Base-by-base conservation (phyloP, 2,888 invertebrate species). In the Agrilus cyanescens region DNA sequence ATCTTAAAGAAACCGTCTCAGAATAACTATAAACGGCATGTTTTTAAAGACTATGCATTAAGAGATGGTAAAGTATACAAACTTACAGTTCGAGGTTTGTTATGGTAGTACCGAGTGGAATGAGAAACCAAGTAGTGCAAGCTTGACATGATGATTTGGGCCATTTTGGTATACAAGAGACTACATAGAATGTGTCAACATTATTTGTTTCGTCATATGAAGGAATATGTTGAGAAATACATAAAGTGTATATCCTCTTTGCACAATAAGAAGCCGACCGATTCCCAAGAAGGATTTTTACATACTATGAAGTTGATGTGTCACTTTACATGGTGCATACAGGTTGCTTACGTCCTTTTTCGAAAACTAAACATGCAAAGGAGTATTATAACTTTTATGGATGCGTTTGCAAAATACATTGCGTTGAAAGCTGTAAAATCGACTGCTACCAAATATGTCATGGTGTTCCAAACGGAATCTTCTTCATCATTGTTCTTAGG, bases 101-200 rank as follows among this genome's bases (percentile, higher is more conserved):
- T 31, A 25, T 46, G 46, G 44, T 53, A 14, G 47, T 52, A n/a
- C 50, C 51, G 6, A 43, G 20, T 13, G 35, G 37, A 4, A 32
- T 45, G 36, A n/a, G n/a, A n/a, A n/a, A n/a, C n/a, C n/a, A n/a
- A n/a, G n/a, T n/a, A n/a, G n/a, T n/a, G n/a, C n/a, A 36, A 32
- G 20, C 35, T 4, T 16, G 18, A 8, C 48, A 48, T 37, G 46
- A 48, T 32, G 39, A 46, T 1, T 29, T 38, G 12, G 47, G 44
- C 12, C 48, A 50, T 18, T 44, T 40, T 41, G 41, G 37, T 6
- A 18, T 45, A 4, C 38, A 48, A 8, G 44, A 39, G 16, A 48
- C 47, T 20, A 20, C 5, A 20, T 4, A 2, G 20, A 2, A 5
- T 20, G 3, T 12, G 12, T 14, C 13, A 38, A 32, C 18, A 37